Base-by-base conservation (phyloP, 2,888 invertebrate species). In the Rugalucina vietnamica region DNA sequence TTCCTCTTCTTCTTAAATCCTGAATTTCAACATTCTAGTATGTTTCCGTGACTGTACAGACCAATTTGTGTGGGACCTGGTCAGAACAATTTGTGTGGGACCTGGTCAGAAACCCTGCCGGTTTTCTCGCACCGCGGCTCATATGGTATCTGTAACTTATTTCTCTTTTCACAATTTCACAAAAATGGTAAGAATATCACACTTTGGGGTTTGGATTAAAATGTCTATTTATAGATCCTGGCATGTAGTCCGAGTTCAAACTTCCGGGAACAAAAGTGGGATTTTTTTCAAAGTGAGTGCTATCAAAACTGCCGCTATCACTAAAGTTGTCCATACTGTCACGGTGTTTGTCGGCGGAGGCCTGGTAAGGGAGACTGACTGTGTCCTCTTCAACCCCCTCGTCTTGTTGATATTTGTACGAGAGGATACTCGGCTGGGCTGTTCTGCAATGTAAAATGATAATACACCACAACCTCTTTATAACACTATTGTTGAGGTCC, bases 401-500 rank as follows among this genome's bases (percentile, higher is more conserved):
- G 94, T 97, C 97, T 94, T 97, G 96, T 94, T 97, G 97, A 85
- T 97, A 96, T 95, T 97, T 97, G 95, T 97, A 97, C 72, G 97
- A 97, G 96, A 97, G 96, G 91, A 97, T 96, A 93, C 96, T 96
- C 27, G 91, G 84, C 74, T 89, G 87, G 0, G 90, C 74, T 10
- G 83, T 85, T 72, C 93, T 93, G 88, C 21, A 85, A 88, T 29
- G 71, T n/a, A 32, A 65, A 37, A n/a, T n/a, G n/a, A n/a, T n/a
- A n/a, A n/a, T n/a, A n/a, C n/a, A n/a, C n/a, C n/a, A n/a, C n/a
- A n/a, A n/a, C n/a, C n/a, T n/a, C n/a, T n/a, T n/a, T n/a, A n/a
- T n/a, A n/a, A n/a, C n/a, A n/a, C n/a, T n/a, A n/a, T n/a, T n/a
- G n/a, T n/a, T n/a, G n/a, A n/a, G n/a, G n/a, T n/a, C 24, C 49